Base-by-base conservation (phyloP, 92 coral and sea anemone genomes). In the Epizoanthus illoricatus region DNA sequence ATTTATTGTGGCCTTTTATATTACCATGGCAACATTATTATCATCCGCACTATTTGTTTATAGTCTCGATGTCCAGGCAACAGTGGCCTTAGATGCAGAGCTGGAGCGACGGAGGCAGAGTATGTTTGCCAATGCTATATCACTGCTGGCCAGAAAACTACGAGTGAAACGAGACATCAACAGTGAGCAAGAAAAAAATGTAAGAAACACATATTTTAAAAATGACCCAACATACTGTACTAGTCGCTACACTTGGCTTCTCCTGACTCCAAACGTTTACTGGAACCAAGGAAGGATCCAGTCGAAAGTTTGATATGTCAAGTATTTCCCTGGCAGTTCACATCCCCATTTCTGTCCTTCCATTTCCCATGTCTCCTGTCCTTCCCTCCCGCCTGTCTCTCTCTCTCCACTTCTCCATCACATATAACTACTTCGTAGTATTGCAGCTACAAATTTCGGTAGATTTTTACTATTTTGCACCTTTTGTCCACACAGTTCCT, bases 121-220 rank as follows among this genome's bases (percentile, higher is more conserved):
- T 69, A 89, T 93, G 98, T 95, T 91, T 75, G 68, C 94, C 13
- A 75, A 90, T 45, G 96, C 87, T 7, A 69, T 95, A 41, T 79
- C 89, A 39, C 89, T 89, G 9, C 81, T 93, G 62, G 96, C 89
- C 75, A 89, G 64, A 45, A 95, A 93, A 75, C 90, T 95, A 41
- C 91, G 95, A 4, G 93, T 86, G 5, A 95, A 93, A 81, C 85
- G 98, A 82, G 92, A 95, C n/a, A 95, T 95, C 54, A 91, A 94
- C 39, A 69, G 81, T 19, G 88, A 88, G 12, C 98, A 95, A 67
- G 92, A 91, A 80, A 88, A 79, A 71, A 84, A 73, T 64, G 98
- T 94, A 90, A 78, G 88, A 83, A 7, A 40, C 65, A 5, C 19
- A 7, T 10, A 15, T 17, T 75, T n/a, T n/a, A n/a, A n/a, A n/a